Evolutionary conservation across 2,888 invertebrate species (phyloP), one percentile per base, ranked within the genome.

Genomic region (Chironomus riparius): DNA sequence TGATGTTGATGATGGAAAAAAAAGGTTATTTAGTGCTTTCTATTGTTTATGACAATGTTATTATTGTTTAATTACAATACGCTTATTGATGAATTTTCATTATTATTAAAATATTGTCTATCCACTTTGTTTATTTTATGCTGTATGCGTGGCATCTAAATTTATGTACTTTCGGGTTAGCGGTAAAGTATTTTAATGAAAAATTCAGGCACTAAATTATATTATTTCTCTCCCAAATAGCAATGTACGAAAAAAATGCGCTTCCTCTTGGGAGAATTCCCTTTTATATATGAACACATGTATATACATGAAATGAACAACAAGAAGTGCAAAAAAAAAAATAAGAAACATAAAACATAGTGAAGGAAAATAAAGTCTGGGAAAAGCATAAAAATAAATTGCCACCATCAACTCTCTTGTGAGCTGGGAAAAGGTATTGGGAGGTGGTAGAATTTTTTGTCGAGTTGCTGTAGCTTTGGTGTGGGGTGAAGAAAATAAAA

Each of bases 311-410:
- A 24, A 24, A 13, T 21, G 65, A 65, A 22, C 22, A 22, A 38
- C 38, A 38, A 38, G 38, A 38, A 65, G 24, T 21, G 62, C 12
- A 21, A 62, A 18, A 62, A 15, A 61, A 18, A 6, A 10, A 62
- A 62, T 15, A 22, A 24, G 22, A 22, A 24, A 65, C 56, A 56
- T 56, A 56, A 56, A 56, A 56, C 56, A 24, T 65, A 22, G 13
- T 21, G 22, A 24, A 65, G 6, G 21, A 65, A 65, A 65, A 21
- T 21, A 65, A 65, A 65, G 65, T 65, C 65, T 65, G 65, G 65
- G 24, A 65, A 65, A 65, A 65, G 65, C 65, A 65, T 65, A 65
- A 65, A 65, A 65, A 65, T 65, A 65, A 65, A 65, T 65, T 65
- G 65, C 65, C 65, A 65, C 65, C 65, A 65, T 65, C 65, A 65